Evolutionary conservation across 2,797 vertebrate genomes (phyloP).

Genomic region (Triplophysa yarkandensis): DNA sequence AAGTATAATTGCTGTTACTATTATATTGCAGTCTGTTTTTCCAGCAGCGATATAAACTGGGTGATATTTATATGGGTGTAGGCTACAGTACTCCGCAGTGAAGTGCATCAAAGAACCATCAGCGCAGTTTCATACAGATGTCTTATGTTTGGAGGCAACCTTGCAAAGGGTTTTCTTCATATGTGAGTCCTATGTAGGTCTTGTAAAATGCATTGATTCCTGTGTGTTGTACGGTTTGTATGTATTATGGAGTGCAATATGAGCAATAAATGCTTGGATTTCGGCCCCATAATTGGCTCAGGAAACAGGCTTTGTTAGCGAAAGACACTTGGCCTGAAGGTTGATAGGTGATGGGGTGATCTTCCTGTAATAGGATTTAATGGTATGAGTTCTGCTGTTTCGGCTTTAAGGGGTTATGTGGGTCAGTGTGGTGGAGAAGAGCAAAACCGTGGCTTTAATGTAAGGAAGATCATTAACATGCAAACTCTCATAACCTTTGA

Average conservation of each 20-base stretch:
- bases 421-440: slow-evolving; percentile 63
- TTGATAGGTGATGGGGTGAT: slow-evolving; percentile 67
- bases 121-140: background rate
- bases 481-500: slow-evolving; percentile 18
- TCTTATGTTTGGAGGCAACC: background rate
- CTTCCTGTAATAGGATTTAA: slow-evolving; percentile 70
- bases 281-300: background rate
- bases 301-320: background rate
- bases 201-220: background rate
- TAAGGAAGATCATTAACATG: slow-evolving; percentile 57
- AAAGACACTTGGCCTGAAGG: slow-evolving; percentile 56
- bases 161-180: background rate
- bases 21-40: slow-evolving; percentile 13
- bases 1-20: slow-evolving; percentile 34
- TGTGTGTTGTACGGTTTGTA: background rate
- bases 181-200: background rate
- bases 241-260: background rate
- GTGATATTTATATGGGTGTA: slow-evolving; percentile 12
- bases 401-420: slow-evolving; percentile 68
- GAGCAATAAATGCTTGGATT: background rate
- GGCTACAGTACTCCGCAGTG: background rate
- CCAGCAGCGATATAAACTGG: background rate
- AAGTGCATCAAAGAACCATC: slow-evolving; percentile 24
- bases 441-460: slow-evolving; percentile 58
- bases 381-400: slow-evolving; percentile 62